phyloP scores from a whole-genome alignment of 2,888 invertebrate species.

The Biston stratarius region DNA sequence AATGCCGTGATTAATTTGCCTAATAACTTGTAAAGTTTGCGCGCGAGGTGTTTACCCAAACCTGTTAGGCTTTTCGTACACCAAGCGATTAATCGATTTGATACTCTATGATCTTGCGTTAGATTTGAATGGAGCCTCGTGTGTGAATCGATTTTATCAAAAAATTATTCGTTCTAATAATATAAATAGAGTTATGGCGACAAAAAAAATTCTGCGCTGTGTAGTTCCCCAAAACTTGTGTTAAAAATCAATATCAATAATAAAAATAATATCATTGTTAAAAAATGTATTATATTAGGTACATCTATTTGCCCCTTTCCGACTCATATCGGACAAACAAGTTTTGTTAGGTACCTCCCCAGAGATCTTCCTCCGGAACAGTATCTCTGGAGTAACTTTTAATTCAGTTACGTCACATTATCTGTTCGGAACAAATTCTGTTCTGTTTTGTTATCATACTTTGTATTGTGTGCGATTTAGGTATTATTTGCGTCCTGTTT shows the following conservation, averaged over 20 bases:
- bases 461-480: not conserved
- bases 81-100: not conserved
- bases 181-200: not conserved
- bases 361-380: constrained; percentile 20
- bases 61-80: not conserved
- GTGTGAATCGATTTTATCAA: too few species aligned
- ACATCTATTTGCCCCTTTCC: not conserved
- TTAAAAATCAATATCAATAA: too few species aligned
- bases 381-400: constrained; percentile 25
- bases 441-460: constrained; percentile 17
- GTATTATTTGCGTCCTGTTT: not conserved
- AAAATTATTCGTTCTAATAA: too few species aligned
- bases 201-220: too few species aligned
- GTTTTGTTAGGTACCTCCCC: constrained; percentile 20
- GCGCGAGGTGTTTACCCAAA: constrained; percentile 3
- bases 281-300: not conserved
- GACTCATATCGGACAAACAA: constrained; percentile 9
- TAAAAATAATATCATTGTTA: not conserved
- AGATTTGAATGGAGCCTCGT: too few species aligned
- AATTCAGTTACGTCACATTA: constrained; percentile 21
- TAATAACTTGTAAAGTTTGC: constrained; percentile 19
- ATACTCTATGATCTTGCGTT: too few species aligned
- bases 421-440: constrained; percentile 50
- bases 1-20: constrained; percentile 12
- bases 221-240: too few species aligned